Evolutionary conservation across 2,113 vertebrate species (phyloP).

Genomic region (Atlantisia rogersi): DNA sequence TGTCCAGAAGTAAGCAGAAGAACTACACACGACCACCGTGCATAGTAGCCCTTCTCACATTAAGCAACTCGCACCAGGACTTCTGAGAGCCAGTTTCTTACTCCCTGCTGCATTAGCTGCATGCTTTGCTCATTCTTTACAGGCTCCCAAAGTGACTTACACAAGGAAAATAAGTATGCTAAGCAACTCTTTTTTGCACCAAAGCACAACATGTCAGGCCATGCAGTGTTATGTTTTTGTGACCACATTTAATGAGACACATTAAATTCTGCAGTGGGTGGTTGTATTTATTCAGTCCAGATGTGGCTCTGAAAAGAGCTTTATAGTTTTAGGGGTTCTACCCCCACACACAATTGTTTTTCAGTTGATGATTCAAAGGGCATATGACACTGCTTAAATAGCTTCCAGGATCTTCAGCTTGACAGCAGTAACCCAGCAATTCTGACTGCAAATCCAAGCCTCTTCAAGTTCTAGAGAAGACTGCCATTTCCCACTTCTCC

Average conservation of each 20-base stretch:
- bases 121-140: neutral
- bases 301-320: neutral
- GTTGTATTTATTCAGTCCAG: constrained; percentile 1
- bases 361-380: neutral
- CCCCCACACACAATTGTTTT: neutral
- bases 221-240: neutral
- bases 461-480: neutral
- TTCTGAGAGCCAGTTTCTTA: neutral
- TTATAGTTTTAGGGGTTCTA: neutral
- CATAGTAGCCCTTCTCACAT: neutral
- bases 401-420: constrained; percentile 5
- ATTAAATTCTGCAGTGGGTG: neutral
- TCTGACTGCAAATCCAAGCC: neutral
- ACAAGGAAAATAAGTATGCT: neutral
- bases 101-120: neutral
- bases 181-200: neutral
- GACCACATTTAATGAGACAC: neutral
- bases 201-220: neutral
- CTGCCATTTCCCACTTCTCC: neutral
- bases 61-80: neutral
- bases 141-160: neutral
- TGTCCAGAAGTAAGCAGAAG: neutral
- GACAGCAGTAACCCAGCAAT: neutral
- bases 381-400: constrained; percentile 29
- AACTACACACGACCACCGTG: neutral